Conservation (phyloP, 2,113 vertebrate genomes). For the Apeltes quadracus region DNA sequence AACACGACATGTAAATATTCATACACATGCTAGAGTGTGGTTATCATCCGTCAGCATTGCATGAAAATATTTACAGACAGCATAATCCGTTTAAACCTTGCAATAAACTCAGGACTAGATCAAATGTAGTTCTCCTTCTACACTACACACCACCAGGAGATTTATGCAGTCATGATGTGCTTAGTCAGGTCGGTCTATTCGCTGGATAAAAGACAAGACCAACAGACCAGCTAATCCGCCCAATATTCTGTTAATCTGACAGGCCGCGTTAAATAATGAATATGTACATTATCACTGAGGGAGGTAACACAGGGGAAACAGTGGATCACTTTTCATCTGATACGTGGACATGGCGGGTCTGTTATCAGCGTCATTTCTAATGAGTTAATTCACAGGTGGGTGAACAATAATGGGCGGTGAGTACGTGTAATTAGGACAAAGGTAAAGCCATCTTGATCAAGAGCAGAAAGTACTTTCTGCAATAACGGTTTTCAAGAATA, state of each 20-base stretch:
- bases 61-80: slow-evolving; percentile 34
- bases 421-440: slow-evolving; percentile 31
- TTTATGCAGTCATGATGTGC: slow-evolving; percentile 33
- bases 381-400: slow-evolving; percentile 61
- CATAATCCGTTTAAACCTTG: slow-evolving; percentile 33
- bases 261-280: slow-evolving; percentile 65
- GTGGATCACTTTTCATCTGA: slow-evolving; percentile 43
- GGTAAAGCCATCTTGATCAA: slow-evolving; percentile 1
- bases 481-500: background rate
- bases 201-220: slow-evolving; percentile 61
- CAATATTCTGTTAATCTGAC: slow-evolving; percentile 65
- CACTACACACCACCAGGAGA: slow-evolving; percentile 34
- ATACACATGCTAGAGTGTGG: background rate
- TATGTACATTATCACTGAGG: slow-evolving; percentile 66
- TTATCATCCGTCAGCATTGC: slow-evolving; percentile 21
- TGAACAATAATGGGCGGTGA: slow-evolving; percentile 9
- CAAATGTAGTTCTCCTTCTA: slow-evolving; percentile 14
- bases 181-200: slow-evolving; percentile 29
- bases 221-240: slow-evolving; percentile 61
- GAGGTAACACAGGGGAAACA: slow-evolving; percentile 42
- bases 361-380: slow-evolving; percentile 59
- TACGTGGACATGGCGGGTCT: slow-evolving; percentile 49
- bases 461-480: slow-evolving; percentile 11
- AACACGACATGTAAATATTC: slow-evolving; percentile 57
- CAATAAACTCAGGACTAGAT: slow-evolving; percentile 34